phyloP scores from a whole-genome alignment of 2,113 vertebrate species.

The Pseudopodoces humilis region DNA sequence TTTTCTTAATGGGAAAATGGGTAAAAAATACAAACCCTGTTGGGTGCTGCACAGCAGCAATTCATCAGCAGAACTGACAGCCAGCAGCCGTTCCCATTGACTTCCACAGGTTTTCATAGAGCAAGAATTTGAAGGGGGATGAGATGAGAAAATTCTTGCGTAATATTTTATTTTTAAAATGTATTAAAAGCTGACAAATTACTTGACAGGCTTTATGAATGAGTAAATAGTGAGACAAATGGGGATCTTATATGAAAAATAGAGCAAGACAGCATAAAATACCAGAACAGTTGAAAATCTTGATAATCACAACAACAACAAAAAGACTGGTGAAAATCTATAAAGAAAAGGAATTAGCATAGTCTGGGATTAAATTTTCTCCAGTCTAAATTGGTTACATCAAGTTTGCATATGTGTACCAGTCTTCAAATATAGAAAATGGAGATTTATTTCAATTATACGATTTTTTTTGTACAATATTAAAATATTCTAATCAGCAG shows the following conservation, averaged over 20 bases:
- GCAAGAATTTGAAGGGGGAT: neutral
- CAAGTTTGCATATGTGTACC: neutral
- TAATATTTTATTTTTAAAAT: neutral
- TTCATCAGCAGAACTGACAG: neutral
- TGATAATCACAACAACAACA: neutral
- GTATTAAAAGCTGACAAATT: neutral
- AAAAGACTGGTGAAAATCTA: neutral
- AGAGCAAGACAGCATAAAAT: neutral
- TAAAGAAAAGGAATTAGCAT: neutral
- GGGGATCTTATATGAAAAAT: neutral
- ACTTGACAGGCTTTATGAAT: neutral
- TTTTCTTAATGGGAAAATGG: constrained; percentile 3
- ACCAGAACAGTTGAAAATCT: neutral
- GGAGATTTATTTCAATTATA: neutral
- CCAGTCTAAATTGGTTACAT: neutral
- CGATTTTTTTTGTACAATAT: neutral
- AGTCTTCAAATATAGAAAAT: neutral
- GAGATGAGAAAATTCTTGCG: neutral
- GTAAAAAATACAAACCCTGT: neutral
- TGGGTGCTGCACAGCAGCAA: neutral
- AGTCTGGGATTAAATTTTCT: neutral
- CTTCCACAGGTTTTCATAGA: neutral
- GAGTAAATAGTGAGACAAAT: neutral
- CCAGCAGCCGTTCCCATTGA: neutral
- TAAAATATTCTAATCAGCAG: neutral